A percentile compares a stretch with the other conserved stretches of the same genome.
Evolutionary conservation across 1,140 invertebrate species (phyloP).

Genomic region (Tetragonula clypearis): DNA sequence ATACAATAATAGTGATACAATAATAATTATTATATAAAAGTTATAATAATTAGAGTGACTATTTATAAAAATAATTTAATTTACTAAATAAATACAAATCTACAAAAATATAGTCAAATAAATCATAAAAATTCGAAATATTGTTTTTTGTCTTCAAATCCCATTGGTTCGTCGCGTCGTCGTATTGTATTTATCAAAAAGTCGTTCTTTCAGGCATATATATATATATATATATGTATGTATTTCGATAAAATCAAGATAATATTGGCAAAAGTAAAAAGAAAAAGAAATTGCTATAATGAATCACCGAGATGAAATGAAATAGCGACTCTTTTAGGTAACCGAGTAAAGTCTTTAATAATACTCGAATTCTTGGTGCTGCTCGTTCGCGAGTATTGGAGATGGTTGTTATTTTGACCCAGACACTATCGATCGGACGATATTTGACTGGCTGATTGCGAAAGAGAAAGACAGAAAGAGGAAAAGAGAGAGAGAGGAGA

Average conservation of each 20-base stretch:
- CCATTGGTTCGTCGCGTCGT: too few species aligned
- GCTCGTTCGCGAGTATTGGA: background rate
- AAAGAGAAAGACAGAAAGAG: background rate
- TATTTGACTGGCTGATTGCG: slow-evolving; percentile 41
- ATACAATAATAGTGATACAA: too few species aligned
- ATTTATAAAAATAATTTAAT: too few species aligned
- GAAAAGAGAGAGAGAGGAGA: background rate
- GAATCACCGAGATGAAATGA: background rate
- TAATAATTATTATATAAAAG: too few species aligned
- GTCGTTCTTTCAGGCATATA: background rate
- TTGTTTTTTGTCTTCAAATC: too few species aligned
- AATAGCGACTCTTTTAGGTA: background rate
- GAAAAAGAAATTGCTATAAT: slow-evolving; percentile 29
- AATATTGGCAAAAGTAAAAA: background rate
- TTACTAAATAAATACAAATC: too few species aligned
- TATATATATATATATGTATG: too few species aligned
- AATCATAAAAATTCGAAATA: too few species aligned
- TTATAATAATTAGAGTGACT: too few species aligned
- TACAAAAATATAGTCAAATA: too few species aligned
- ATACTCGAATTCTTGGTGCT: background rate
- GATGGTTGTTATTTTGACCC: slow-evolving; percentile 26
- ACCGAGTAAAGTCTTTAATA: background rate
- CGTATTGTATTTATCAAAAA: background rate
- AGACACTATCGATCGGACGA: slow-evolving; percentile 40
- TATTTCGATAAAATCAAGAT: background rate